These are phyloP conservation scores for Halictus rubicundus DNA, from an alignment of 1,140 invertebrate species.

Conservation along the genomic window DNA sequence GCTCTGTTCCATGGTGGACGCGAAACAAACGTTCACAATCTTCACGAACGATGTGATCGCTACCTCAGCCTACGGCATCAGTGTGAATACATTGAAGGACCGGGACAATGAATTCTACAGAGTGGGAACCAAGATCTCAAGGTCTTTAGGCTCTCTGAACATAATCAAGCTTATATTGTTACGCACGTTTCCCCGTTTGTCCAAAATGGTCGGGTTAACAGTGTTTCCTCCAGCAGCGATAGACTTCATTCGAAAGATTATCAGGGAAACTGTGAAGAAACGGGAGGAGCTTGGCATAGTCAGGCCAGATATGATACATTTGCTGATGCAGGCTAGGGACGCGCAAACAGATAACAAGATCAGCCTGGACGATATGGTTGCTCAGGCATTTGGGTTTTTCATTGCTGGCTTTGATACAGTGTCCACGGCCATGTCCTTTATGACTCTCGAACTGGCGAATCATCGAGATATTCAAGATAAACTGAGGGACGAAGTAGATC, in stretches of 20 bases:
- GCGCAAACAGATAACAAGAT: conserved; percentile 60
- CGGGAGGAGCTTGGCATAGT: conserved; percentile 29
- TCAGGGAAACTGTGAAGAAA: conserved; percentile 22
- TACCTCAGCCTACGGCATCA: conserved; percentile 48
- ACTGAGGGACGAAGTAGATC: conserved; percentile 80
- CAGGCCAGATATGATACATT: conserved; percentile 55
- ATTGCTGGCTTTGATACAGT: conserved; percentile 85
- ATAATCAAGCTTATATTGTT: conserved; percentile 28
- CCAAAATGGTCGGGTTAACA: neutral
- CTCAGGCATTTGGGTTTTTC: conserved; percentile 80
- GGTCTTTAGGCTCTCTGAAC: neutral
- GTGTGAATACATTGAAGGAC: conserved; percentile 48
- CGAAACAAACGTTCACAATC: conserved; percentile 30
- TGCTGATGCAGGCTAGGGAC: conserved; percentile 41
- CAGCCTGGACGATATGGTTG: conserved; percentile 81
- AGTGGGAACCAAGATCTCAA: neutral
- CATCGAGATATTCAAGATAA: conserved; percentile 83
- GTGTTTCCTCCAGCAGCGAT: neutral
- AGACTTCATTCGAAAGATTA: conserved; percentile 22
- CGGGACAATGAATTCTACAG: conserved; percentile 46
- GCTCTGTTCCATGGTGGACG: conserved; percentile 15
- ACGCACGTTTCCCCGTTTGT: neutral
- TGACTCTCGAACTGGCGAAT: conserved; percentile 80
- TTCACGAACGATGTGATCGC: conserved; percentile 57
- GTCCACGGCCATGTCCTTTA: conserved; percentile 80